These are phyloP conservation scores for Griposia aprilina DNA, from an alignment of 2,888 invertebrate genomes.

Conservation along the genomic window DNA sequence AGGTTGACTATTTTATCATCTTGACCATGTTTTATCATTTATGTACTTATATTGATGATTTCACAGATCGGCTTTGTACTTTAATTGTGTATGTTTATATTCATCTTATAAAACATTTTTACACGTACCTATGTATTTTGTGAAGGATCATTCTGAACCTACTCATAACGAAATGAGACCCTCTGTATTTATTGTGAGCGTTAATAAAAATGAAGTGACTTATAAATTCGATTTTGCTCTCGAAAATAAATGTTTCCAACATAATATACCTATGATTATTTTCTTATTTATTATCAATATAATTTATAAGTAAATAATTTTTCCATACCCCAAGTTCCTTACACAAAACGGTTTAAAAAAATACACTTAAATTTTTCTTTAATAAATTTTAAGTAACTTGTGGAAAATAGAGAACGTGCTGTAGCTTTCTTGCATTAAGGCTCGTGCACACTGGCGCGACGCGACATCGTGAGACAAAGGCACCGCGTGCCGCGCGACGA, in stretches of 20 bases:
- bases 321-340: conserved; percentile 18
- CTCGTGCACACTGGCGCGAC: too few species aligned
- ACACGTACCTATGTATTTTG: conserved; percentile 33
- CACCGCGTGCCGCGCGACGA: too few species aligned
- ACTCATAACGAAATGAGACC: conserved; percentile 31
- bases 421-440: not conserved
- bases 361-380: not conserved
- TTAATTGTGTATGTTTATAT: conserved; percentile 33
- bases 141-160: conserved; percentile 29
- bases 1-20: conserved; percentile 15
- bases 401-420: not conserved
- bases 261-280: conserved; percentile 45
- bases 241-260: conserved; percentile 77
- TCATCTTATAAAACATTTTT: conserved; percentile 31
- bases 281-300: conserved; percentile 57
- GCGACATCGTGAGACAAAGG: too few species aligned
- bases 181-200: conserved; percentile 59
- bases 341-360: not conserved
- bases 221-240: conserved; percentile 81
- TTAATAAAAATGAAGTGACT: conserved; percentile 89
- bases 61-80: conserved; percentile 49
- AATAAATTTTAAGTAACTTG: not conserved
- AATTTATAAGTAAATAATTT: conserved; percentile 62
- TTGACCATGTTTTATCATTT: conserved; percentile 11
- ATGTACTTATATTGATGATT: conserved; percentile 7